Conservation (phyloP, 1,140 invertebrate genomes). For the Drosophila chauvacae region DNA sequence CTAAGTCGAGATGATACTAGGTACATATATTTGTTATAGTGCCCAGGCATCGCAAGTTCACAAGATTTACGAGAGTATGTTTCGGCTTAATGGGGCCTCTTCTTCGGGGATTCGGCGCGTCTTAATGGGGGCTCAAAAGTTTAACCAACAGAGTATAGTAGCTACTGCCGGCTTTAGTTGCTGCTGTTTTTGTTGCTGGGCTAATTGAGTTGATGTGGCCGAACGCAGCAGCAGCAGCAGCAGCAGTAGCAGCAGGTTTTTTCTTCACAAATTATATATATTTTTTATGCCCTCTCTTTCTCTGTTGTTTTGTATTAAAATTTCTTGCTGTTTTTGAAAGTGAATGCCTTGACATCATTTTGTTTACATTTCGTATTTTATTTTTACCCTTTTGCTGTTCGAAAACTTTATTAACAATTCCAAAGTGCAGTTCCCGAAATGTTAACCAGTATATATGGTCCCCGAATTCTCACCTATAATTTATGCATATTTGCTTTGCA, state of each 20-base stretch:
- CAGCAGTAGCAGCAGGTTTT: conserved; percentile 40
- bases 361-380: conserved; percentile 25
- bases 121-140: conserved; percentile 47
- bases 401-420: conserved; percentile 41
- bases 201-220: conserved; percentile 49
- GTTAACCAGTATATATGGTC: conserved; percentile 1
- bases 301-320: conserved; percentile 42
- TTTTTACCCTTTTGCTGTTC: conserved; percentile 22
- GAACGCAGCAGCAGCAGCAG: conserved; percentile 21
- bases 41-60: conserved; percentile 16
- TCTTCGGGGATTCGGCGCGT: neutral
- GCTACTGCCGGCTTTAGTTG: conserved; percentile 11
- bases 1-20: conserved; percentile 18
- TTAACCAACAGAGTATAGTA: conserved; percentile 24
- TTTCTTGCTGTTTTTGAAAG: conserved; percentile 71
- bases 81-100: conserved; percentile 29
- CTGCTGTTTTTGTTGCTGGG: conserved; percentile 34
- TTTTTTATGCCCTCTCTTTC: conserved; percentile 41
- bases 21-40: conserved; percentile 17
- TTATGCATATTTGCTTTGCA: conserved; percentile 31
- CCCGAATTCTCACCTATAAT: conserved; percentile 37
- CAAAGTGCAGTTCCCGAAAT: conserved; percentile 8
- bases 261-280: conserved; percentile 52
- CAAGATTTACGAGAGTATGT: conserved; percentile 40
- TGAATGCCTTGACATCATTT: conserved; percentile 78